Base-by-base conservation (phyloP, 2,888 invertebrate species). In the Yponomeuta malinellus region DNA sequence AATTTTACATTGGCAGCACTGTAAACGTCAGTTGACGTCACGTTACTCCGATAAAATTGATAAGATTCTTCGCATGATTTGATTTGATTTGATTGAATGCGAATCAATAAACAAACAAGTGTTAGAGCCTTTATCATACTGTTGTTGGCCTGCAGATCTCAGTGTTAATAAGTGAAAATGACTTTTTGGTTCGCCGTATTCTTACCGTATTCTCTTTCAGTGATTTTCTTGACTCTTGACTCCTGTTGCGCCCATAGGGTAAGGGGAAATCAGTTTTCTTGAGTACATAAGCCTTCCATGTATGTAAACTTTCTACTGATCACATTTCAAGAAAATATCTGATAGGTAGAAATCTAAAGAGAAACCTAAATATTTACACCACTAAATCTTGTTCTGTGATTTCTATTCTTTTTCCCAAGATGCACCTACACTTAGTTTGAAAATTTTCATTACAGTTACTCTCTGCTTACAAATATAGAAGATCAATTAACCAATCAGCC, bases 1-100 rank as follows among this genome's bases (percentile, higher is more conserved):
- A 43, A 43, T 43, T 43, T 8, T 8, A 8, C 43, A 43, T 37
- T 43, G 84, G 85, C 85, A 85, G 81, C 72, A 71, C 23, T 73
- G 71, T 1, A 59, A 59, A 59, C 52, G 52, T 59, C 52, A 59
- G 12, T 15, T 59, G 52, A 59, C 52, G 52, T 59, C 52, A 59
- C 52, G 15, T 43, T 6, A 43, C 15, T 12, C 15, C 15, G 15
- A 59, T 59, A 59, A 59, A 15, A 59, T 43, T 43, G 43, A 43
- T 43, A 59, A 59, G 52, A 59, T 59, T 59, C 15, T 59, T 59
- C 52, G 43, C 43, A 43, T 43, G 6, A 43, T 59, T 59, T 59
- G 6, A 12, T 1, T 74, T 77, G 66, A 75, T 78, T 65, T 65
- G 23, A 29, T 65, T 65, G 65, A 65, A 65, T 1, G 65, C 65